phyloP scores from a whole-genome alignment of 2,113 vertebrate genomes.

The Cairina moschata region DNA sequence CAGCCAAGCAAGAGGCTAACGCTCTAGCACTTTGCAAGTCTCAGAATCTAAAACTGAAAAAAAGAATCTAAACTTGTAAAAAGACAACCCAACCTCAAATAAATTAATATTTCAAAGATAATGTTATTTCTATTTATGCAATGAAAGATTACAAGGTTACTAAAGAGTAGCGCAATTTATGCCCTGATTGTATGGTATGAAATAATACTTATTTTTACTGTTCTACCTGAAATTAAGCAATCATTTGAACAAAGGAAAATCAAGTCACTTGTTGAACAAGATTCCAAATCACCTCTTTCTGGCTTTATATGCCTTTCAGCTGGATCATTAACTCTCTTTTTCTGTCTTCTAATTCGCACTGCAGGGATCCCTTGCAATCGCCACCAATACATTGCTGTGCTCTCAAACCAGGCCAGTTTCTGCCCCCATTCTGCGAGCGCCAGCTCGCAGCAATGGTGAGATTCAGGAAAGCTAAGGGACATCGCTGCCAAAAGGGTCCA shows the following conservation, averaged over 20 bases:
- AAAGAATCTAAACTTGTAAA: not conserved
- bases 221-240: not conserved
- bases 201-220: not conserved
- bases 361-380: not conserved
- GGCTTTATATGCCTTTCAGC: not conserved
- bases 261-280: too few species aligned
- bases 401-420: not conserved
- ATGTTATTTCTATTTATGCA: not conserved
- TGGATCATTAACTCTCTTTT: not conserved
- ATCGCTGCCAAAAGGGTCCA: not conserved
- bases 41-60: not conserved
- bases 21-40: not conserved
- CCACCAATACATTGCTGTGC: not conserved
- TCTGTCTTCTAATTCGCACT: rapidly evolving
- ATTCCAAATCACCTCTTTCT: not conserved
- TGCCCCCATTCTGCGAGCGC: too few species aligned
- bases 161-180: not conserved
- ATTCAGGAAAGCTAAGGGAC: not conserved
- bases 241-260: not conserved
- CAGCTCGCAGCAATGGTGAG: not conserved
- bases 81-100: not conserved
- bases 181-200: not conserved
- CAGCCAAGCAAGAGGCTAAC: not conserved
- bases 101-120: not conserved
- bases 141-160: not conserved